Evolutionary conservation across 2,113 vertebrate genomes (phyloP), one percentile per base, ranked within the genome.

Genomic region (Gulo gulo): DNA sequence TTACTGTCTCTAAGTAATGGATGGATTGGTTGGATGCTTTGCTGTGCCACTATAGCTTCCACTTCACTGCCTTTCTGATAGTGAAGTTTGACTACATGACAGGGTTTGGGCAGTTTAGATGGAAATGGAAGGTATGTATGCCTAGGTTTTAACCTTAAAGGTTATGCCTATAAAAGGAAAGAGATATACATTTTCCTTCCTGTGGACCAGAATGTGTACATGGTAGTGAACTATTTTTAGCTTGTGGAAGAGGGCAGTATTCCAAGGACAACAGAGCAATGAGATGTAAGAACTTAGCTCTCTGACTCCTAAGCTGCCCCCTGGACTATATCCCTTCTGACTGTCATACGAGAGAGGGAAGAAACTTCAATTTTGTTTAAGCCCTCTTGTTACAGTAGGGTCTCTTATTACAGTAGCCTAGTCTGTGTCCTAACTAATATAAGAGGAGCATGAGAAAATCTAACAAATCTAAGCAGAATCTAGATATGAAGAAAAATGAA

Each of bases 401-500:
- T 86, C 39, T 92, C 57, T 92, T 73, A 76, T 73, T 59, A 76
- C 5, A 89, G 29, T 39, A 92, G 11, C 61, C 73, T 59, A 24
- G 47, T 73, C 80, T 83, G 12, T 20, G 13, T 80, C 29, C 39
- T 87, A 36, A 92, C 31, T 83, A 65, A 42, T 74, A 61, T 2
- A 80, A 57, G 24, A 94, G 91, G 82, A 94, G 34, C 71, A 31
- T 63, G 52, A 79, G 13, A 90, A 78, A 39, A 50, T 39, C 36
- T 88, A 42, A 69, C 55, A 88, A 55, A 20, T 63, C 45, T 69
- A 61, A 88, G 65, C 47, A 92, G 78, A 93, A 88, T 84, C n/a
- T 39, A 97, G 47, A 84, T 84, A 21, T 47, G 39, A 96, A 61
- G 67, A 80, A 95, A 90, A 96, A 23, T 63, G 39, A 91, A 73